These are phyloP conservation scores for Strigamia crassipes DNA, from an alignment of 2,888 invertebrate species.

Conservation along the genomic window DNA sequence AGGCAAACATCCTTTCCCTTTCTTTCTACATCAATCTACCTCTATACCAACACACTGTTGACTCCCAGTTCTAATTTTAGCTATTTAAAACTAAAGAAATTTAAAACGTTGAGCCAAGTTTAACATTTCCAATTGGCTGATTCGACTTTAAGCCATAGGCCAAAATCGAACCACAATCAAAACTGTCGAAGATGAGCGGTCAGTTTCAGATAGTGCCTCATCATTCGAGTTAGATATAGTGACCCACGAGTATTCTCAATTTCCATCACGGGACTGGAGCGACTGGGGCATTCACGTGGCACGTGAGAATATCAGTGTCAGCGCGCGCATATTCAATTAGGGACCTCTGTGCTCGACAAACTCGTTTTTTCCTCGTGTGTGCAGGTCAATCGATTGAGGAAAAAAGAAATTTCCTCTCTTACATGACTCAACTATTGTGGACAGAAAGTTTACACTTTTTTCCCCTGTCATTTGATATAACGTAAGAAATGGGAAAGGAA, in stretches of 20 bases:
- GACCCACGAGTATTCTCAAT: slow-evolving; percentile 43
- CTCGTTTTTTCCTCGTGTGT: slow-evolving; percentile 36
- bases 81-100: neutral
- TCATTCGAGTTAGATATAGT: slow-evolving; percentile 23
- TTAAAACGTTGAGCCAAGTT: neutral
- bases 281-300: slow-evolving; percentile 43
- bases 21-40: neutral
- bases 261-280: slow-evolving; percentile 1
- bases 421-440: slow-evolving; percentile 38
- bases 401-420: slow-evolving; percentile 42
- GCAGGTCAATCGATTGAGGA: slow-evolving; percentile 32
- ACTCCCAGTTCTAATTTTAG: neutral
- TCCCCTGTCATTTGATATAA: neutral
- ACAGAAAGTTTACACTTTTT: slow-evolving; percentile 32
- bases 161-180: neutral
- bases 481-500: neutral
- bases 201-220: slow-evolving; percentile 2
- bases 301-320: slow-evolving; percentile 45
- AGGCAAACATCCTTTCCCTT: neutral
- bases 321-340: slow-evolving; percentile 45
- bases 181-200: neutral
- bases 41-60: neutral
- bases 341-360: slow-evolving; percentile 42
- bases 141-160: neutral
- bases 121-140: neutral